These are phyloP conservation scores for Cantharis lateralis DNA, from an alignment of 2,888 invertebrate genomes.

Conservation along the genomic window DNA sequence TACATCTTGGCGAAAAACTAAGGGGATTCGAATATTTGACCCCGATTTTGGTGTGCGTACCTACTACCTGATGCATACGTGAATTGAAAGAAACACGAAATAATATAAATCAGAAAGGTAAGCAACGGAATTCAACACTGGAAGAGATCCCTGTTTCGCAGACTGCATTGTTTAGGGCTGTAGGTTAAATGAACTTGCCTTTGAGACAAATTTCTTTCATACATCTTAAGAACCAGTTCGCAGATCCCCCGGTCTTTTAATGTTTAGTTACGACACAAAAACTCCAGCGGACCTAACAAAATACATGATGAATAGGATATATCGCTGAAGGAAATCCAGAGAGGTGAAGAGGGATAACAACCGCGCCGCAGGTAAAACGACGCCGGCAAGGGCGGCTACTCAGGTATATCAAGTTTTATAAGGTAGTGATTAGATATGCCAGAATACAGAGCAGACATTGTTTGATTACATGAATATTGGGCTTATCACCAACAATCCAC, in stretches of 20 bases:
- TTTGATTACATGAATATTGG: constrained; percentile 18
- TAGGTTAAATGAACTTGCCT: constrained; percentile 39
- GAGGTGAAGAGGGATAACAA: constrained; percentile 35
- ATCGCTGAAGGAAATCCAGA: constrained; percentile 36
- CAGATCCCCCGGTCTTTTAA: constrained; percentile 43
- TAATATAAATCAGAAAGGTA: constrained; percentile 29
- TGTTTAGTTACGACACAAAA: constrained; percentile 38
- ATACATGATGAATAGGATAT: constrained; percentile 30
- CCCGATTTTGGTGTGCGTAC: background rate
- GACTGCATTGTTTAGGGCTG: constrained; percentile 47
- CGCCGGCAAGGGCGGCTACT: constrained; percentile 25
- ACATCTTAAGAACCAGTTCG: constrained; percentile 48
- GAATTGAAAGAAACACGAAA: constrained; percentile 5
- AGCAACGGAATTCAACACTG: constrained; percentile 22
- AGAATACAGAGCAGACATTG: constrained; percentile 19
- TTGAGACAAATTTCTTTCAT: constrained; percentile 39
- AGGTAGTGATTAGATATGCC: constrained; percentile 35
- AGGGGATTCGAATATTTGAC: background rate
- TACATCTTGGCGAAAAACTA: background rate
- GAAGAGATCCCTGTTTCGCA: constrained; percentile 39
- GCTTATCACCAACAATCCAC: constrained; percentile 9
- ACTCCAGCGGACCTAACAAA: constrained; percentile 40
- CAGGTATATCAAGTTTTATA: constrained; percentile 35
- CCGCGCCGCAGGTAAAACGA: constrained; percentile 41
- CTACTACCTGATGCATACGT: background rate